Evolutionary conservation across 2,888 invertebrate genomes (phyloP).

Genomic region (Sphaerophoria rueppellii): DNA sequence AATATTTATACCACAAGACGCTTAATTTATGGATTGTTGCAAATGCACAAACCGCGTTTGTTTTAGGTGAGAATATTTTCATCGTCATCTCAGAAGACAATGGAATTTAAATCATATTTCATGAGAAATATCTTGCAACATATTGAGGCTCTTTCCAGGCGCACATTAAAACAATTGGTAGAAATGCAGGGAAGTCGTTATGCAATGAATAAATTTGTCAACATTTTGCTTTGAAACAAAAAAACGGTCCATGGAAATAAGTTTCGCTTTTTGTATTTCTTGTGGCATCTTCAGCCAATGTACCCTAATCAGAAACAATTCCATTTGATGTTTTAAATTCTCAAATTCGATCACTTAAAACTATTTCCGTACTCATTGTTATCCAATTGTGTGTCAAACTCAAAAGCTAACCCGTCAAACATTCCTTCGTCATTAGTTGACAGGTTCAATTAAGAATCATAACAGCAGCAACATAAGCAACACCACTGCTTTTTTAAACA

Average conservation of each 20-base stretch:
- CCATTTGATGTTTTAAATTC: too few relatives aligned
- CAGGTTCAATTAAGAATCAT: slow-evolving; percentile 38
- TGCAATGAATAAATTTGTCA: not conserved
- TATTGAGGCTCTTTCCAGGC: slow-evolving; percentile 17
- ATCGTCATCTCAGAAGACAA: slow-evolving; percentile 46
- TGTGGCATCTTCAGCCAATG: not conserved
- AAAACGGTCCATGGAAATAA: not conserved
- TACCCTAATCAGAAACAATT: too few relatives aligned
- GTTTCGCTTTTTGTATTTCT: not conserved
- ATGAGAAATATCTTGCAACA: slow-evolving; percentile 4
- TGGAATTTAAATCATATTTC: slow-evolving; percentile 50
- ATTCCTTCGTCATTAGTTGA: slow-evolving; percentile 30
- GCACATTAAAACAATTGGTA: slow-evolving; percentile 13
- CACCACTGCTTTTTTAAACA: not conserved
- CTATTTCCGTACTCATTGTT: too few relatives aligned
- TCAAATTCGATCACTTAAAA: too few relatives aligned
- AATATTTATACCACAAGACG: slow-evolving; percentile 13
- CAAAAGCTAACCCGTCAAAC: slow-evolving; percentile 3
- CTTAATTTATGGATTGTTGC: slow-evolving; percentile 28
- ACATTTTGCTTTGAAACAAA: not conserved
- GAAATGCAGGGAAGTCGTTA: slow-evolving; percentile 2
- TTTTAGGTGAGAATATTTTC: slow-evolving; percentile 34
- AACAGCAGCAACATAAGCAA: slow-evolving; percentile 8
- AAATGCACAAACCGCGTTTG: slow-evolving; percentile 25
- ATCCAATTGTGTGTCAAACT: too few relatives aligned